Evolutionary conservation across 1,140 invertebrate genomes (phyloP), one percentile per base, ranked within the genome.

Genomic region (Diploscapter pachys): DNA sequence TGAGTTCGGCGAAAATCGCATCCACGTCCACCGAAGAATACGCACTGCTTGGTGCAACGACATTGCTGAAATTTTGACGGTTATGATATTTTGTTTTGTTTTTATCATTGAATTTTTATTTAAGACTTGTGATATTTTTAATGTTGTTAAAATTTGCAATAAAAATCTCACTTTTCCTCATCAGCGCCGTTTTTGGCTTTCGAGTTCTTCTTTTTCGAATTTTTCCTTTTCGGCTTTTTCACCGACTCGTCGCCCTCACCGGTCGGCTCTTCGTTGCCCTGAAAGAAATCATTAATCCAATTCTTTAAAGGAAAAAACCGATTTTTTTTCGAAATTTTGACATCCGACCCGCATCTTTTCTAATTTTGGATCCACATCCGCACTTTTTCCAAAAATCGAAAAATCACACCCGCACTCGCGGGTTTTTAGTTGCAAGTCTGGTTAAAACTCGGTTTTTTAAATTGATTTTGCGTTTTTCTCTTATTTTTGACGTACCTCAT

Each of bases 11-110:
- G 50, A 71, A 71, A 5, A 71, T 31, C 5, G 54, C 69, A 64
- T 71, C 69, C 6, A 71, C 69, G 11, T 71, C 69, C n/a, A n/a
- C 69, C 11, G 67, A 11, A 56, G 53, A 50, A 13, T 11, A 11
- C 11, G 57, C 31, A 31, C 31, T 31, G 31, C 31, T 31, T 31
- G 31, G 31, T 31, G 31, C 31, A 31, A 31, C 31, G 31, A 31
- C 31, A 31, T 31, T 31, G 31, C 31, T 31, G 31, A 31, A 31
- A 31, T 31, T 31, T 31, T 31, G 31, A 31, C 31, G 31, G 31
- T 13, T 64, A 13, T 64, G 31, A 2, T 64, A 48, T 64, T 50
- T 5, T 5, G 6, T 5, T 8, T 13, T 64, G 1, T 64, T 50
- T 64, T 13, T 48, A 64, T 1, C 5, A 1, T 9, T 5, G 63